These are phyloP conservation scores for Mesorhabditis spiculigera DNA, from an alignment of 2,888 invertebrate genomes.

Conservation along the genomic window DNA sequence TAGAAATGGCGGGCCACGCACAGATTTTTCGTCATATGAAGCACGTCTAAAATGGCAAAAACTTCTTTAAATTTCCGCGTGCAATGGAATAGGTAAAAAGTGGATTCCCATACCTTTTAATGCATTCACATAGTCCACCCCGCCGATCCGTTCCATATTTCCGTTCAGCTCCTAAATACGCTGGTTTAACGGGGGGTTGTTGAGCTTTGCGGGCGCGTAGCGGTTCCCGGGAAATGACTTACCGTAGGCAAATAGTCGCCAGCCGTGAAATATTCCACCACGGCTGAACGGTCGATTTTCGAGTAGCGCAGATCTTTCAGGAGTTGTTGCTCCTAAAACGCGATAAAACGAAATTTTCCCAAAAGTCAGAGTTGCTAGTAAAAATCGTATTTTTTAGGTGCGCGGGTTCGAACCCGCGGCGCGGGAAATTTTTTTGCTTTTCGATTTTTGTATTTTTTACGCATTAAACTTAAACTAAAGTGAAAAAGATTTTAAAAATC, in stretches of 20 bases:
- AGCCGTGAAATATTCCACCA: slow-evolving; percentile 57
- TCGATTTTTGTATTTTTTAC: background rate
- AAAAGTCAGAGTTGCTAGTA: background rate
- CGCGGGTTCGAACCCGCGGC: background rate
- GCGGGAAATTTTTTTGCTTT: background rate
- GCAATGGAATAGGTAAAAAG: background rate
- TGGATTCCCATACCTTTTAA: slow-evolving; percentile 62
- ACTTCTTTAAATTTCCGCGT: background rate
- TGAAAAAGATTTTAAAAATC: no score
- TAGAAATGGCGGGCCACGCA: slow-evolving; percentile 89
- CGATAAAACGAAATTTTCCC: background rate
- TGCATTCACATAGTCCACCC: slow-evolving; percentile 76
- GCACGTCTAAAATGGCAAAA: slow-evolving; percentile 68
- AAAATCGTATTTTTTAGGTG: background rate
- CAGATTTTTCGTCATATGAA: slow-evolving; percentile 89
- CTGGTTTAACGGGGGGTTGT: slow-evolving; percentile 4
- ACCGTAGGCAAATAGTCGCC: slow-evolving; percentile 39
- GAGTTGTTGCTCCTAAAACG: slow-evolving; percentile 42
- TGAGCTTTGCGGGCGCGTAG: background rate
- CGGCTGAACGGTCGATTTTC: slow-evolving; percentile 56
- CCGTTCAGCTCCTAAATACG: slow-evolving; percentile 40
- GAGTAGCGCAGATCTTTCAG: slow-evolving; percentile 53
- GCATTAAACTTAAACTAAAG: background rate
- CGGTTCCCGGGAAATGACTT: background rate
- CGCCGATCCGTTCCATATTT: slow-evolving; percentile 32